Base-by-base conservation (phyloP, 2,797 vertebrate species). In the Channallabes apus region DNA sequence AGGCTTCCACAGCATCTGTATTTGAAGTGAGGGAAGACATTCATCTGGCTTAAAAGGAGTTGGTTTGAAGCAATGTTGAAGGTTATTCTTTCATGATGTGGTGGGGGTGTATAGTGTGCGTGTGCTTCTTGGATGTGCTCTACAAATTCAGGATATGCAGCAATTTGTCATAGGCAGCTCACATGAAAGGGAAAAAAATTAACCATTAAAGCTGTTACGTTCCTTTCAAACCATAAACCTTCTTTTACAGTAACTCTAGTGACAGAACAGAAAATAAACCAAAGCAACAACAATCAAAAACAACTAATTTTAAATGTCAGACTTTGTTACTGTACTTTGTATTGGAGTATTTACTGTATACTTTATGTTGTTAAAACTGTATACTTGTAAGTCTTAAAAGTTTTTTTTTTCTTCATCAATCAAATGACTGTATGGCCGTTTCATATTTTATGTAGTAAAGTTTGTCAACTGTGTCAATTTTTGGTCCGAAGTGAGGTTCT, bases 11-110 rank as follows among this genome's bases (percentile, higher is more conserved):
- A 17, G 58, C 65, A 80, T 65, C 58, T 58, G 46, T 22, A 32
- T 38, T 75, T 76, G 78, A 75, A 82, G 69, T 24, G 58, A 68
- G 15, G 61, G 41, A 82, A n/a, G 51, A 24, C 72, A 41, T 86
- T 77, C 65, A 79, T 71, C 35, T 77, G 24, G 38, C 12, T 59
- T 77, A 56, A 82, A 82, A 41, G 56, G 41, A 72, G 27, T 14
- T 82, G 51, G 35, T 69, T 77, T 56, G 32, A 77, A 76, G 62
- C 32, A 58, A 20, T 32, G 71, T 61, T 86, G 56, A 83, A 71
- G 41, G 35, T 58, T 83, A 72, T 83, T 17, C 72, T 71, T 64
- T 61, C 41, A 62, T 82, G 71, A 65, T 76, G 51, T 71, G 15
- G 58, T 71, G 11, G 27, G 20, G 20, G 54, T 71, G 38, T 82